phyloP scores from a whole-genome alignment of 2,797 vertebrate species.

The Sorex maritimensis region DNA sequence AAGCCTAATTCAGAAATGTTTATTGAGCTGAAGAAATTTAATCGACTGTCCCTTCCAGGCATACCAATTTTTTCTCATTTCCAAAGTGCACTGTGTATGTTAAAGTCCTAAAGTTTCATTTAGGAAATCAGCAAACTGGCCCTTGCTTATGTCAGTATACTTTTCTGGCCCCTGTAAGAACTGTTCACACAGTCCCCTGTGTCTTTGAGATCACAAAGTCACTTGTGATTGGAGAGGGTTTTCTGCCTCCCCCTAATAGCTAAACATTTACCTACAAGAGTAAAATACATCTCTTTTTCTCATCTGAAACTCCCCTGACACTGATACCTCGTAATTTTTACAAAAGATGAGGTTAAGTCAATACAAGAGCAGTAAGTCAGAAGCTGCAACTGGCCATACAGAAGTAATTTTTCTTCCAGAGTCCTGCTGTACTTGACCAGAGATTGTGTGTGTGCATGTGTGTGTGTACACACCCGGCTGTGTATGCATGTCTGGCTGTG shows the following conservation, averaged over 20 bases:
- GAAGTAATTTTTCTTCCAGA: neutral
- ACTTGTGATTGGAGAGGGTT: neutral
- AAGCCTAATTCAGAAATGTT: constrained; percentile 58
- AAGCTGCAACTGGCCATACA: neutral
- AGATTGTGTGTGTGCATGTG: neutral
- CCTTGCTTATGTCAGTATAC: no score
- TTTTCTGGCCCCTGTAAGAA: neutral
- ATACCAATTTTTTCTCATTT: neutral
- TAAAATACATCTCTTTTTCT: neutral
- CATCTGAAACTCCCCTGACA: neutral
- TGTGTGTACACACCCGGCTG: no score
- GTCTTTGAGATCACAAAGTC: neutral
- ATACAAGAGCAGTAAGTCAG: neutral
- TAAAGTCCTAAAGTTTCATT: neutral
- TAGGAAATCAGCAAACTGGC: neutral
- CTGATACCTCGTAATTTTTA: neutral
- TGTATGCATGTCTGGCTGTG: no score
- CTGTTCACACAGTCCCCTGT: neutral
- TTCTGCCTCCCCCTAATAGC: neutral
- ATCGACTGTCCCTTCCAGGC: neutral
- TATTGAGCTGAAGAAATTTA: constrained; percentile 1
- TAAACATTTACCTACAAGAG: neutral
- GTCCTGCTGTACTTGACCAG: fast-evolving
- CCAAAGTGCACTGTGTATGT: neutral
- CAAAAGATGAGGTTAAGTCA: neutral